Evolutionary conservation across 2,113 vertebrate genomes (phyloP).

Genomic region (Carollia perspicillata): DNA sequence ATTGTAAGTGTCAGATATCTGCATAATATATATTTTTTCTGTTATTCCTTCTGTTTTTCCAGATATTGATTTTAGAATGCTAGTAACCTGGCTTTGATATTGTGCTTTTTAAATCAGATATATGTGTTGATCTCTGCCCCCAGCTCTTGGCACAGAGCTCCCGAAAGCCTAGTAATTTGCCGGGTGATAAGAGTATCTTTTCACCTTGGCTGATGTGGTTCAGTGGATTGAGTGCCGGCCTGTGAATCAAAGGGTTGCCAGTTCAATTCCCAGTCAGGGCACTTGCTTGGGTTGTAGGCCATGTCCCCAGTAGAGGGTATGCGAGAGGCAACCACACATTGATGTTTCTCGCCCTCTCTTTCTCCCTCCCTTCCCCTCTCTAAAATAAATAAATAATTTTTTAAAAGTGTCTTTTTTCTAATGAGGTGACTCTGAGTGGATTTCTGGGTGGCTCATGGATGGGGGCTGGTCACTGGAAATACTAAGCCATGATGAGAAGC

Average conservation of each 20-base stretch:
- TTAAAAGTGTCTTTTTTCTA: background rate
- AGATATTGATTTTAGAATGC: constrained; percentile 22
- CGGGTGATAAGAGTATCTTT: background rate
- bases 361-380: too few species aligned
- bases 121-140: background rate
- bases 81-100: background rate
- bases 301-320: too few species aligned
- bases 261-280: too few species aligned
- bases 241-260: too few species aligned
- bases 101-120: background rate
- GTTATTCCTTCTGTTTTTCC: background rate
- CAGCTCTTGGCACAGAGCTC: background rate
- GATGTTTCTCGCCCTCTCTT: too few species aligned
- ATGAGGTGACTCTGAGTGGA: background rate
- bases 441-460: background rate
- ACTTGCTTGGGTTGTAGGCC: too few species aligned
- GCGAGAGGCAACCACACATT: too few species aligned
- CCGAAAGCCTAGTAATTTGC: background rate
- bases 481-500: background rate
- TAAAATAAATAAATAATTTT: too few species aligned
- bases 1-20: background rate
- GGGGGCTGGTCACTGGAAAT: background rate
- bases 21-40: background rate
- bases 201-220: too few species aligned
- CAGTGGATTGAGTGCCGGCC: too few species aligned